Conservation (phyloP, 2,888 invertebrate genomes). For the Globia sparganii region DNA sequence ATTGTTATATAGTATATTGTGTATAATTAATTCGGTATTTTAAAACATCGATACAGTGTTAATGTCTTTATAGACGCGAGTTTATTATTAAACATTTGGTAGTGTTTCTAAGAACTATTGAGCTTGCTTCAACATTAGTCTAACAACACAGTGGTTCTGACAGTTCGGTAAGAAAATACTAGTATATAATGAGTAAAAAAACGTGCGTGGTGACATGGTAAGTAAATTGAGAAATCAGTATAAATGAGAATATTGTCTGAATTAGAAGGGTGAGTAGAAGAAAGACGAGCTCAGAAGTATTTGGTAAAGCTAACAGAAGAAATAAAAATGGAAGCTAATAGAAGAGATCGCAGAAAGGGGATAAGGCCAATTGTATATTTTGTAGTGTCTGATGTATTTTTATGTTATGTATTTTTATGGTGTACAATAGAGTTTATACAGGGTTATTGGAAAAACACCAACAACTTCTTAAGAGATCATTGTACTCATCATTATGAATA, state of each 20-base stretch:
- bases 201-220: neutral
- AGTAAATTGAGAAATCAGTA: neutral
- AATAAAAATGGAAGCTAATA: no score
- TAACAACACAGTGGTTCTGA: conserved; percentile 5
- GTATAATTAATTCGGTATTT: conserved; percentile 61
- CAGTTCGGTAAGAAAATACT: conserved; percentile 1
- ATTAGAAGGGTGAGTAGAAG: neutral
- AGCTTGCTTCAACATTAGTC: neutral
- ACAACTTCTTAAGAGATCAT: no score
- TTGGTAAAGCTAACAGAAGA: neutral
- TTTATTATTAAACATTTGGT: conserved; percentile 22
- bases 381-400: no score
- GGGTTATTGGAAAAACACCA: no score
- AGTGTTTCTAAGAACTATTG: conserved; percentile 1
- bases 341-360: no score
- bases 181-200: neutral
- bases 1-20: no score
- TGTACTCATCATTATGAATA: no score
- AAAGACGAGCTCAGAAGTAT: neutral
- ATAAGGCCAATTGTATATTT: no score
- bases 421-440: no score
- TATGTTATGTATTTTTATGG: no score
- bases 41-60: conserved; percentile 50
- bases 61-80: conserved; percentile 42
- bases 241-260: neutral